Evolutionary conservation across 2,888 invertebrate genomes (phyloP).

Genomic region (Andrena flavipes): DNA sequence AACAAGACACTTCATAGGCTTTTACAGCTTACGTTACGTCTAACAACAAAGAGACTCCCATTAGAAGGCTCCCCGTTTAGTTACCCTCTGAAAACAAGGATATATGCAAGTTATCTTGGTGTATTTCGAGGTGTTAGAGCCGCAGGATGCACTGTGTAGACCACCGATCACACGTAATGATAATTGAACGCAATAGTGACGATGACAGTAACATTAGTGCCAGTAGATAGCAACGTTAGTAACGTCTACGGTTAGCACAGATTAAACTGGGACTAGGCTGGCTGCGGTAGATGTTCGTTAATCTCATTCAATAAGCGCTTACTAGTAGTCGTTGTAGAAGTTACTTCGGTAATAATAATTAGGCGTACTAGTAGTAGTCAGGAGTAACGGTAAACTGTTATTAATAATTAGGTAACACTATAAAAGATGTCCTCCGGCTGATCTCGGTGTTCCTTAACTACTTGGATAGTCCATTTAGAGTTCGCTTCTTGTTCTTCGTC

Average conservation of each 20-base stretch:
- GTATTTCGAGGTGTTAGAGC: background rate
- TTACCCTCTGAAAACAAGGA: background rate
- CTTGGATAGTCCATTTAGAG: slow-evolving; percentile 20
- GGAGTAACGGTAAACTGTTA: slow-evolving; percentile 62
- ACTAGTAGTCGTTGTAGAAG: slow-evolving; percentile 69
- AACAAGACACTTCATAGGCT: background rate
- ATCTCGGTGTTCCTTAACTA: slow-evolving; percentile 33
- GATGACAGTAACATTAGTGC: slow-evolving; percentile 56
- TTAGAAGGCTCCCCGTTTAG: background rate
- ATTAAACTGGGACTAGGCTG: slow-evolving; percentile 63
- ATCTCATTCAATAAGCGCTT: slow-evolving; percentile 65
- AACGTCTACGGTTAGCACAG: slow-evolving; percentile 60
- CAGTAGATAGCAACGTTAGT: slow-evolving; percentile 57
- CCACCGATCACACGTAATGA: slow-evolving; percentile 28
- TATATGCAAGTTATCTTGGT: background rate
- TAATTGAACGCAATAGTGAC: slow-evolving; percentile 45
- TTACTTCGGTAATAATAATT: slow-evolving; percentile 63
- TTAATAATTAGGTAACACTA: slow-evolving; percentile 65
- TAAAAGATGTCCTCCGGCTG: slow-evolving; percentile 60
- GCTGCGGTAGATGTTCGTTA: slow-evolving; percentile 55
- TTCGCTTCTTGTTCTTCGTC: slow-evolving; percentile 7
- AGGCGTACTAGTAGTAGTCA: slow-evolving; percentile 63
- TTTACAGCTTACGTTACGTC: background rate
- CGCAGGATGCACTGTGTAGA: background rate
- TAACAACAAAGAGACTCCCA: background rate